Percentiles rank a stretch among this genome's conserved stretches.
Evolutionary conservation across 2,797 vertebrate species (phyloP).

Genomic region (Chloroceryle inda): DNA sequence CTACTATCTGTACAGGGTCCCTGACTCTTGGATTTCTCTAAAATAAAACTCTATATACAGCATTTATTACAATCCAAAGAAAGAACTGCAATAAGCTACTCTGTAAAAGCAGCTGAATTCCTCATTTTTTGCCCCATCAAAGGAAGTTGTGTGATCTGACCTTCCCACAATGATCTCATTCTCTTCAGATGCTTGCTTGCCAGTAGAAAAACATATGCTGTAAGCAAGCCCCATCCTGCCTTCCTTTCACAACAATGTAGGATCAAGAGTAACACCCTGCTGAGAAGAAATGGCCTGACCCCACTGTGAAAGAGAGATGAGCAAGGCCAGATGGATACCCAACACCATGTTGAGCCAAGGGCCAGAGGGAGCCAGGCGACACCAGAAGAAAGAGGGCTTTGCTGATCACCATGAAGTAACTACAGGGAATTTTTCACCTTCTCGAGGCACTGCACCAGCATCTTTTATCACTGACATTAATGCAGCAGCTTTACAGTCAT

Average conservation of each 20-base stretch:
- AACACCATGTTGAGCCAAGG: background rate
- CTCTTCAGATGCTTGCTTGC: background rate
- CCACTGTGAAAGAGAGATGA: background rate
- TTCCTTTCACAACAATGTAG: background rate
- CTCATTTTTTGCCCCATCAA: background rate
- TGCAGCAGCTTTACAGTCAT: background rate
- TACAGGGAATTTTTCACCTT: background rate
- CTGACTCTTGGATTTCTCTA: background rate
- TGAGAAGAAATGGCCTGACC: background rate
- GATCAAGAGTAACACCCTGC: background rate
- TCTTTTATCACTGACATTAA: conserved; percentile 4
- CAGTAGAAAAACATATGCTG: background rate
- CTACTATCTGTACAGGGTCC: background rate
- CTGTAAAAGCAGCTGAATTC: background rate
- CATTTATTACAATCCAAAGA: background rate
- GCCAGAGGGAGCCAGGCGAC: background rate
- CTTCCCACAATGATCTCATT: background rate
- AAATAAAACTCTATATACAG: background rate
- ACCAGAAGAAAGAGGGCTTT: background rate
- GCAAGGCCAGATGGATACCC: background rate
- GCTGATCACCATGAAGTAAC: background rate
- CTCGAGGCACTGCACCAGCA: background rate
- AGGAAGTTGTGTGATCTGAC: background rate
- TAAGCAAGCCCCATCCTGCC: background rate
- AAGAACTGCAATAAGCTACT: background rate